Conservation (phyloP, 2,888 invertebrate genomes). For the Zygaena filipendulae region DNA sequence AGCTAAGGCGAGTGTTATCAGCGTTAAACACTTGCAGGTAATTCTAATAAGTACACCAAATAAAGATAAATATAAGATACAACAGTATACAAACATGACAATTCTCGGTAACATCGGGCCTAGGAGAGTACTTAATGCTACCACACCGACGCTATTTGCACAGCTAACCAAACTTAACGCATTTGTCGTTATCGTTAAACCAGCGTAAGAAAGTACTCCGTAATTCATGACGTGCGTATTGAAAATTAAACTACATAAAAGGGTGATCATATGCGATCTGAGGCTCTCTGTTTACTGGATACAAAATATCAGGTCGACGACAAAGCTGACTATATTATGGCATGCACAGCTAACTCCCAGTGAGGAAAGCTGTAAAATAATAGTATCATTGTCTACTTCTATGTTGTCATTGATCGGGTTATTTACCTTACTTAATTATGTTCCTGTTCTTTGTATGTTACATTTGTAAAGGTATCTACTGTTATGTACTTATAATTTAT, state of each 20-base stretch:
- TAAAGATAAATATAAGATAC: conserved; percentile 39
- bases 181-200: conserved; percentile 43
- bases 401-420: conserved; percentile 41
- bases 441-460: no score
- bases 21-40: conserved; percentile 11
- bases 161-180: conserved; percentile 57
- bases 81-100: conserved; percentile 41
- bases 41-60: conserved; percentile 29
- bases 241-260: no score
- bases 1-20: background rate
- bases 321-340: no score
- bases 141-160: conserved; percentile 52
- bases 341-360: no score
- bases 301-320: no score
- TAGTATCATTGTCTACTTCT: conserved; percentile 32
- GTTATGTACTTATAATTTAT: no score
- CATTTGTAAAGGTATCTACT: no score
- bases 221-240: no score
- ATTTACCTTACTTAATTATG: no score
- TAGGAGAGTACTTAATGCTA: conserved; percentile 37
- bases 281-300: no score
- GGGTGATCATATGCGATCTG: no score
- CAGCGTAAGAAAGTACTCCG: no score
- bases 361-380: conserved; percentile 39
- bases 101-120: conserved; percentile 51